Percentiles rank a stretch among this genome's conserved stretches.
Evolutionary conservation across 2,888 invertebrate species (phyloP).

Genomic region (Acanthosepion esculentum): DNA sequence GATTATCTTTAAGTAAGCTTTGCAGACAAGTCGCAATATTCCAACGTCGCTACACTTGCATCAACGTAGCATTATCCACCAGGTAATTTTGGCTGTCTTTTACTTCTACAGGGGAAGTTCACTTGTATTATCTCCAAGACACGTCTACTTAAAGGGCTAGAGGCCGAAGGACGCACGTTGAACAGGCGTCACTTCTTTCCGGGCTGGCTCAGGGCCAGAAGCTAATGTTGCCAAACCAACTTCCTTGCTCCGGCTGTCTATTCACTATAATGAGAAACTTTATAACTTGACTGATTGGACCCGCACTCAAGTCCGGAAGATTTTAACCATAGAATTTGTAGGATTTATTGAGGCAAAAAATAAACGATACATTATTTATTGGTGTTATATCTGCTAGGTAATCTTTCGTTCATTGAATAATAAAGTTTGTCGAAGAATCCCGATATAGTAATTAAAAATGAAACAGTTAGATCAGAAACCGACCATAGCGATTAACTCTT

Average conservation of each 20-base stretch:
- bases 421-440: background rate
- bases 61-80: background rate
- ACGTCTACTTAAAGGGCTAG: background rate
- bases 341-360: background rate
- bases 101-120: background rate
- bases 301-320: background rate
- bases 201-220: background rate
- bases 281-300: background rate
- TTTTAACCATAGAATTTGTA: background rate
- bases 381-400: background rate
- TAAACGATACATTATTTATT: background rate
- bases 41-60: background rate
- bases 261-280: background rate
- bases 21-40: background rate
- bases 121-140: background rate
- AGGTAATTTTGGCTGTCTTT: background rate
- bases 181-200: slow-evolving; percentile 24
- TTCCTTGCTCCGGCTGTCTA: background rate
- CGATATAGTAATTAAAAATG: background rate
- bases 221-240: background rate
- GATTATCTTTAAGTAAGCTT: background rate
- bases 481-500: background rate
- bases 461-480: background rate
- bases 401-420: background rate
- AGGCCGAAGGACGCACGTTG: background rate